These are phyloP conservation scores for Altica lythri DNA, from an alignment of 2,888 invertebrate genomes.

Conservation along the genomic window DNA sequence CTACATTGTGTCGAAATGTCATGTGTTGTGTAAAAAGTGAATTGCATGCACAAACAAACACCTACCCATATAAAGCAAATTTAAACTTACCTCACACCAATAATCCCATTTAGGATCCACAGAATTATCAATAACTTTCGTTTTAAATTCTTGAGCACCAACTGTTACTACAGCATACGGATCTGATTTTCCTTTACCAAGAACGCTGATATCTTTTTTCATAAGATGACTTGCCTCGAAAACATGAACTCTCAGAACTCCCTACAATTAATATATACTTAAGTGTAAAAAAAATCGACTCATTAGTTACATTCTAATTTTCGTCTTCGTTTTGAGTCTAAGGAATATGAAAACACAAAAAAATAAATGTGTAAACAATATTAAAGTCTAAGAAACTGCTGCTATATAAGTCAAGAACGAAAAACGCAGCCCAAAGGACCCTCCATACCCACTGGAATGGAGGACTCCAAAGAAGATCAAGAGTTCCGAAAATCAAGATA, in stretches of 20 bases:
- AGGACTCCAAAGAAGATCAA: too few species aligned
- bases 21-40: slow-evolving; percentile 28
- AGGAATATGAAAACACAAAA: too few species aligned
- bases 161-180: slow-evolving; percentile 92
- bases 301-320: too few species aligned
- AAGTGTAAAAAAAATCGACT: neutral
- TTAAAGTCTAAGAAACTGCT: too few species aligned
- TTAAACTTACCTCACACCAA: slow-evolving; percentile 87
- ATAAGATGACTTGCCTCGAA: slow-evolving; percentile 94
- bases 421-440: too few species aligned
- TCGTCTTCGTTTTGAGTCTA: too few species aligned
- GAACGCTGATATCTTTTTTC: slow-evolving; percentile 91
- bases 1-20: slow-evolving; percentile 20
- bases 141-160: slow-evolving; percentile 92
- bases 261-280: slow-evolving; percentile 65
- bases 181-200: slow-evolving; percentile 95
- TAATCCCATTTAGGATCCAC: slow-evolving; percentile 97
- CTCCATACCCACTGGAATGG: too few species aligned
- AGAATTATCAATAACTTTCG: slow-evolving; percentile 91
- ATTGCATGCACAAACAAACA: slow-evolving; percentile 14
- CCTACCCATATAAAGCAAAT: slow-evolving; percentile 11
- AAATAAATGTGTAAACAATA: too few species aligned
- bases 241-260: slow-evolving; percentile 90
- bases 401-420: too few species aligned
- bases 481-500: too few species aligned